A percentile compares a stretch with the other conserved stretches of the same genome.
These are phyloP conservation scores for Phyllopteryx taeniolatus DNA, from an alignment of 2,113 vertebrate species.

Conservation along the genomic window DNA sequence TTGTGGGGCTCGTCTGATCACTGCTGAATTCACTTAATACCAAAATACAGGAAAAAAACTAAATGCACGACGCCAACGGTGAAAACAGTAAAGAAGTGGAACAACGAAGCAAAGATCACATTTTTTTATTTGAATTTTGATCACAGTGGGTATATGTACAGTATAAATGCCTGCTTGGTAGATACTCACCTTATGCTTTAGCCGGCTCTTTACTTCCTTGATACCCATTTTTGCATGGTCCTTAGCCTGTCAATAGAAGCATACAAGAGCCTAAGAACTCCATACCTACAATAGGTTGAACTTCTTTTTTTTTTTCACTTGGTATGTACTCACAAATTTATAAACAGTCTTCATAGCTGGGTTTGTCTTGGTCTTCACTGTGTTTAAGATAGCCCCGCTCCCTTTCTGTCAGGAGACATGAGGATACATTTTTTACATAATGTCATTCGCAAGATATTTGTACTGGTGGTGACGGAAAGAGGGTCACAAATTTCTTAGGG, in stretches of 20 bases:
- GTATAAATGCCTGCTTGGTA: neutral
- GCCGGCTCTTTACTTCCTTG: conserved; percentile 85
- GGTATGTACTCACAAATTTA: conserved; percentile 87
- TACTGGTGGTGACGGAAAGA: too few species aligned
- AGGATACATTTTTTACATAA: neutral
- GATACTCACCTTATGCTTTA: conserved; percentile 77
- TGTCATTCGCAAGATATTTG: neutral
- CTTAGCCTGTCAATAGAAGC: conserved; percentile 83
- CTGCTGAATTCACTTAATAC: too few species aligned
- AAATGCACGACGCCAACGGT: too few species aligned
- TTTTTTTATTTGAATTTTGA: too few species aligned
- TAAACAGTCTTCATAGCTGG: conserved; percentile 98
- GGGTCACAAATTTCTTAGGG: too few species aligned
- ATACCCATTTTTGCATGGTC: conserved; percentile 98
- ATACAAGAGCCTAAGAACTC: neutral
- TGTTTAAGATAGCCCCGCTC: conserved; percentile 95
- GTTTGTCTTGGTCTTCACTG: conserved; percentile 95
- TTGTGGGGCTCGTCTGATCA: too few species aligned
- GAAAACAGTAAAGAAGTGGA: too few species aligned
- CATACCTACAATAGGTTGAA: neutral
- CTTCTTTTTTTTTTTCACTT: neutral
- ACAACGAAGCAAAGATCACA: too few species aligned
- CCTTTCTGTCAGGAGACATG: conserved; percentile 82
- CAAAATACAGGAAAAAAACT: too few species aligned
- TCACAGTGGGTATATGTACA: neutral